Evolutionary conservation across 2,113 vertebrate genomes (phyloP).

Genomic region (Melospiza georgiana): DNA sequence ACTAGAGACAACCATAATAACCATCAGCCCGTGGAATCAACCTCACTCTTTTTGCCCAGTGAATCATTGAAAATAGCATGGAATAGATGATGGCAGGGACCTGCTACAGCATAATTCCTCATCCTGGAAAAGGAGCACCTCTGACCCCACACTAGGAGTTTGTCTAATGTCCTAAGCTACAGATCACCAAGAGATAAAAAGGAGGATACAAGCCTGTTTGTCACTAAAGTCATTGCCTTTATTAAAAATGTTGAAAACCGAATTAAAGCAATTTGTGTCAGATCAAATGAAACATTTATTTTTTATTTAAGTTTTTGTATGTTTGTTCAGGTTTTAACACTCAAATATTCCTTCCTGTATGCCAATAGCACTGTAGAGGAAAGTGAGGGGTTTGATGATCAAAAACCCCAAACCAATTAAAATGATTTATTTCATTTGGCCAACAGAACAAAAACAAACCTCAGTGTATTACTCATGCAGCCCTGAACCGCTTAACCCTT

Average conservation of each 20-base stretch:
- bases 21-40: background rate
- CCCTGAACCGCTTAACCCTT: slow-evolving; percentile 34
- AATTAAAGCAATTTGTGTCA: background rate
- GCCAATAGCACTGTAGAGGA: background rate
- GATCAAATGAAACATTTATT: background rate
- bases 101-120: background rate
- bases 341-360: background rate
- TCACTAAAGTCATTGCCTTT: background rate
- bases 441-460: background rate
- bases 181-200: background rate
- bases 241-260: background rate
- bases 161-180: background rate
- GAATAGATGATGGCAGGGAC: background rate
- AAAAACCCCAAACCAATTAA: background rate
- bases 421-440: background rate
- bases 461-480: background rate
- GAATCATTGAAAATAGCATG: background rate
- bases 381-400: background rate
- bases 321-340: background rate
- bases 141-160: background rate
- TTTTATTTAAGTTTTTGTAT: background rate
- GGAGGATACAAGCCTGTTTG: background rate
- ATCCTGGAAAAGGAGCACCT: background rate
- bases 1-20: background rate
- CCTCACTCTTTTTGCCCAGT: background rate